A percentile compares a stretch with the other conserved stretches of the same genome.
Evolutionary conservation across 2,797 vertebrate genomes (phyloP).

Genomic region (Hippoglossus hippoglossus): DNA sequence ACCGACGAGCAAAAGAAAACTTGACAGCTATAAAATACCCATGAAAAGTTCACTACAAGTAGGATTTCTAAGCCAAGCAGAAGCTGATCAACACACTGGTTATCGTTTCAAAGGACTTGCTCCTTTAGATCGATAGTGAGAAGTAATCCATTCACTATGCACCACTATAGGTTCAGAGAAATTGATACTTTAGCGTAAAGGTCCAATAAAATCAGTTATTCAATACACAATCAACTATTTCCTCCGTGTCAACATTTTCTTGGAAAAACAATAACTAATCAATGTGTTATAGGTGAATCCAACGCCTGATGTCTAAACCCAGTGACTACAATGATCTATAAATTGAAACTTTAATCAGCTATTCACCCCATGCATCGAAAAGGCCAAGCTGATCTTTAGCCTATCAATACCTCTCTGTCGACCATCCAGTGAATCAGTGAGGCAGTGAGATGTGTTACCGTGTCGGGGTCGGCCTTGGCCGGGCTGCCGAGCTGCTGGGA

Average conservation of each 20-base stretch:
- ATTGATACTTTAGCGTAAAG: background rate
- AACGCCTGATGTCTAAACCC: conserved; percentile 25
- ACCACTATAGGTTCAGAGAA: conserved; percentile 2
- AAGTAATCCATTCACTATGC: conserved; percentile 1
- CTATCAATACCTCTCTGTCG: conserved; percentile 46
- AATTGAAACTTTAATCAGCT: conserved; percentile 41
- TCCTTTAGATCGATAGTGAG: conserved; percentile 28
- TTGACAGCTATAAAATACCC: background rate
- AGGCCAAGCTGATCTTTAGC: conserved; percentile 47
- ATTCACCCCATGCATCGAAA: conserved; percentile 27
- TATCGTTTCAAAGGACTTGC: conserved; percentile 1
- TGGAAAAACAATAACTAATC: conserved; percentile 17
- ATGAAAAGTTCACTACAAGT: too few relatives aligned
- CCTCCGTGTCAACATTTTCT: conserved; percentile 1
- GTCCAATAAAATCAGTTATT: conserved; percentile 44
- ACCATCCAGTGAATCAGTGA: conserved; percentile 36
- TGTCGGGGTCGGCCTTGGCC: conserved; percentile 91
- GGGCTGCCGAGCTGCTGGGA: conserved; percentile 91
- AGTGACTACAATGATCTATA: conserved; percentile 37
- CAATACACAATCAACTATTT: conserved; percentile 37
- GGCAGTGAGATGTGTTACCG: conserved; percentile 83
- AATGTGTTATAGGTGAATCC: conserved; percentile 22
- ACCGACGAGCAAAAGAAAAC: conserved; percentile 7
- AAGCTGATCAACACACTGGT: conserved; percentile 2
- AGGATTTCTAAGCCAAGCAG: background rate